Evolutionary conservation across 2,797 vertebrate genomes (phyloP), one percentile per base, ranked within the genome.

Genomic region (Bucorvus abyssinicus): DNA sequence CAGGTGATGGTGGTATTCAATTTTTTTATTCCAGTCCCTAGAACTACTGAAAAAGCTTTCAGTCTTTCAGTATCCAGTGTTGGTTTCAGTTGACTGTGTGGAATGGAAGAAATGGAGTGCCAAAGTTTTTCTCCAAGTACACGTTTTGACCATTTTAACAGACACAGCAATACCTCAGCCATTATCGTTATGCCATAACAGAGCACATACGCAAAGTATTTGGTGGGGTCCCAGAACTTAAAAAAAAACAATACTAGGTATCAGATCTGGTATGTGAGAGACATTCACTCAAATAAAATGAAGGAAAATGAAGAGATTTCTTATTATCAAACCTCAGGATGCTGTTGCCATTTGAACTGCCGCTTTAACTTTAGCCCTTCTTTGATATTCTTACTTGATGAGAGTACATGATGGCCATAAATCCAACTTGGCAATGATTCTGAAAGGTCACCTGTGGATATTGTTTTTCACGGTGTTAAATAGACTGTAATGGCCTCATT

Each of bases 401-500:
- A 91, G 87, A 90, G 69, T 89, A 69, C 87, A 42, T 34, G 88
- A 84, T 89, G 63, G 44, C 61, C 76, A 94, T 97, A 97, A 97
- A 97, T 97, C 60, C 60, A 83, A 34, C 79, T 89, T 87, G 92
- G 92, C 76, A 96, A 93, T 82, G 95, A 94, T 96, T 95, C 92
- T 93, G 76, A 96, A 95, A 97, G 94, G 94, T 97, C 96, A 96
- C 94, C 95, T 97, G 90, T 92, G 89, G 94, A 94, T 97, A 96
- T 94, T 96, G 96, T 94, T 96, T 97, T 97, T 96, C 94, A 94
- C 94, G 91, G 94, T 95, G 94, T 95, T 97, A 97, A 97, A 95
- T 94, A 96, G 94, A 91, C 84, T 89, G 83, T 94, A 96, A 97
- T 97, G 73, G 91, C 87, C 90, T 90, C 93, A 90, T 97, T 93